Base-by-base conservation (phyloP, 1,140 invertebrate species). In the Diorhabda sublineata region DNA sequence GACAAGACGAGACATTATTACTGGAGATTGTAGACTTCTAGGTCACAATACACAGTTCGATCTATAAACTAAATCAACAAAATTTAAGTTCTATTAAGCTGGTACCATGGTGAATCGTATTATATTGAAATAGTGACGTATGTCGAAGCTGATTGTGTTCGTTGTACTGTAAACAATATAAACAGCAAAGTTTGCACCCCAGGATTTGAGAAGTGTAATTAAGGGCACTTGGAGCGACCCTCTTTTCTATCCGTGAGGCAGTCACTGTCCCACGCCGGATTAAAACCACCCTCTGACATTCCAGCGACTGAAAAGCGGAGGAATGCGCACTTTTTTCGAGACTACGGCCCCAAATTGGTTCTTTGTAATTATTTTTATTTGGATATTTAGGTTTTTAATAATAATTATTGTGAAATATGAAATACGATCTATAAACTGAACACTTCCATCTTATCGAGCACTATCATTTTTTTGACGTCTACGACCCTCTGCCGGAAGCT, bases 201-300 rank as follows among this genome's bases (percentile, higher is more conserved):
- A 57, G 45, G 42, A 9, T 45, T 52, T 59, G 45, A 70, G 52
- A 9, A 44, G 26, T 58, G 59, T 61, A 70, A 73, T 73, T 73
- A 71, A 71, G 61, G 72, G 63, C 67, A 71, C 69, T 73, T 66
- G 67, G 66, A 67, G 63, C 61, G 58, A 58, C 47, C 69, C 66
- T 64, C 62, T 3, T 43, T 57, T 66, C 69, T 26, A n/a, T 42
- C 43, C 47, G n/a, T 42, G 5, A 59, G 43, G 11, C 58, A 58
- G 42, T 45, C 45, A 41, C 6, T 11, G 45, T 68, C 67, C 56
- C 67, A 43, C 11, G 70, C 41, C 8, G 63, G 70, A 71, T 71
- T 71, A 71, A 69, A 64, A 62, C 61, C 60, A 63, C 45, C 70
- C 67, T 64, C 47, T 52, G 47, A 52, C 47, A 52, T 52, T 52